Percentiles rank a stretch among this genome's conserved stretches.
Conservation (phyloP, 2,888 invertebrate species). For the Tenthredo livida region DNA sequence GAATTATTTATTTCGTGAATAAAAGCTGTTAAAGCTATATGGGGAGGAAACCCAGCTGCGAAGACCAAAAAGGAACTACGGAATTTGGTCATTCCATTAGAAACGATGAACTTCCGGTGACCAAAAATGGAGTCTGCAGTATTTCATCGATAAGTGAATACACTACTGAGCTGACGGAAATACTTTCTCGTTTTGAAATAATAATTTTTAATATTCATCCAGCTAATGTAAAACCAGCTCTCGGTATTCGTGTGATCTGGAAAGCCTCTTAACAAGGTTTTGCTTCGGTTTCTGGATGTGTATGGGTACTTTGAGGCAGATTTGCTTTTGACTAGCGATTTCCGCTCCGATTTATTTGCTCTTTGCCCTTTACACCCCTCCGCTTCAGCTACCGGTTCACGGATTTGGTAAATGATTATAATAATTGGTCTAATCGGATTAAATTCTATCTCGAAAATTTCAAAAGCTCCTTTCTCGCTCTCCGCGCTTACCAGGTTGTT, state of each 20-base stretch:
- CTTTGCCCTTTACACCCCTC: not conserved
- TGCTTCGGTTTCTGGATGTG: not conserved
- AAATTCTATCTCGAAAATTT: slow-evolving; percentile 1
- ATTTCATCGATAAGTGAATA: not conserved
- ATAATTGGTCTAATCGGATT: slow-evolving; percentile 45
- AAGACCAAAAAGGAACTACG: not conserved
- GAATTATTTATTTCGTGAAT: slow-evolving; percentile 1
- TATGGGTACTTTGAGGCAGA: not conserved
- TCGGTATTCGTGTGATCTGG: not conserved
- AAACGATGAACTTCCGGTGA: not conserved
- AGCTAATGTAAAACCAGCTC: not conserved
- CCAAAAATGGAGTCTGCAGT: not conserved
- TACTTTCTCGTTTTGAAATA: not conserved
- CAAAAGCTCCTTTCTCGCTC: slow-evolving; percentile 26
- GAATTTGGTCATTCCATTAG: not conserved
- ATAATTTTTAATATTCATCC: not conserved
- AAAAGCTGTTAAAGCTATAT: not conserved
- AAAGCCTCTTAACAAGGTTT: slow-evolving; percentile 7
- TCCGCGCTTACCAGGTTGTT: not conserved
- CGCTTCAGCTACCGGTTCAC: not conserved
- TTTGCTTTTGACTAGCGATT: slow-evolving; percentile 28
- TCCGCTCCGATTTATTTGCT: slow-evolving; percentile 5
- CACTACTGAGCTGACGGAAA: not conserved
- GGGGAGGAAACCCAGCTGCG: not conserved
- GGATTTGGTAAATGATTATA: slow-evolving; percentile 31